Conservation (phyloP, 2,888 invertebrate genomes). For the Timema cristinae region DNA sequence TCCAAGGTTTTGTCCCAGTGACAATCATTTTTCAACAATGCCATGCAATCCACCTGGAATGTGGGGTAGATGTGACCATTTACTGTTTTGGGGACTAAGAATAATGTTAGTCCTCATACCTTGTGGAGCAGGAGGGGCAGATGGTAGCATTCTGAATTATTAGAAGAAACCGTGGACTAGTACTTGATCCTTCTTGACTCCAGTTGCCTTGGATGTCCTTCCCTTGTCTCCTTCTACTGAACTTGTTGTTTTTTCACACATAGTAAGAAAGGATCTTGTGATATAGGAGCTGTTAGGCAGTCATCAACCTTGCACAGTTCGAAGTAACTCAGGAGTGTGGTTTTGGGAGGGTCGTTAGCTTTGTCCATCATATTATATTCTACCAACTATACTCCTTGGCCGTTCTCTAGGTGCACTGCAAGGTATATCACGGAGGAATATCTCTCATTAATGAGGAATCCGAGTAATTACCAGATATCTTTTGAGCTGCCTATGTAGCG, state of each 20-base stretch:
- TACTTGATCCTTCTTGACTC: constrained; percentile 25
- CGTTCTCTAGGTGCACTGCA: constrained; percentile 17
- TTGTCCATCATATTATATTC: background rate
- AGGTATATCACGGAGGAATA: constrained; percentile 10
- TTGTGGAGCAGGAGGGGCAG: too few species aligned
- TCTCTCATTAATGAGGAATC: constrained; percentile 17
- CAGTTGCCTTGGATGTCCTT: constrained; percentile 22
- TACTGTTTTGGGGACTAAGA: too few species aligned
- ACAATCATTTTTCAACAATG: constrained; percentile 39
- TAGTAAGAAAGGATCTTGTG: constrained; percentile 33
- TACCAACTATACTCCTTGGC: background rate
- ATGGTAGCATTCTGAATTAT: too few species aligned
- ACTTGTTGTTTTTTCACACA: constrained; percentile 28
- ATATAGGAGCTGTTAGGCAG: constrained; percentile 23
- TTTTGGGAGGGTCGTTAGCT: background rate
- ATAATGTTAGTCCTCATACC: too few species aligned
- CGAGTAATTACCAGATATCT: constrained; percentile 30
- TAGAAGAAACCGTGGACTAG: too few species aligned
- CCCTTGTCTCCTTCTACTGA: constrained; percentile 19
- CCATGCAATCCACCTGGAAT: too few species aligned
- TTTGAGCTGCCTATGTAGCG: constrained; percentile 36
- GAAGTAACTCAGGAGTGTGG: constrained; percentile 6
- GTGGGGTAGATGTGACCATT: too few species aligned
- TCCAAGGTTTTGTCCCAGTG: constrained; percentile 38
- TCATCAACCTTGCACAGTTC: constrained; percentile 1